Evolutionary conservation across 1,140 invertebrate species (phyloP).

Genomic region (Drosophila pallidifrons): DNA sequence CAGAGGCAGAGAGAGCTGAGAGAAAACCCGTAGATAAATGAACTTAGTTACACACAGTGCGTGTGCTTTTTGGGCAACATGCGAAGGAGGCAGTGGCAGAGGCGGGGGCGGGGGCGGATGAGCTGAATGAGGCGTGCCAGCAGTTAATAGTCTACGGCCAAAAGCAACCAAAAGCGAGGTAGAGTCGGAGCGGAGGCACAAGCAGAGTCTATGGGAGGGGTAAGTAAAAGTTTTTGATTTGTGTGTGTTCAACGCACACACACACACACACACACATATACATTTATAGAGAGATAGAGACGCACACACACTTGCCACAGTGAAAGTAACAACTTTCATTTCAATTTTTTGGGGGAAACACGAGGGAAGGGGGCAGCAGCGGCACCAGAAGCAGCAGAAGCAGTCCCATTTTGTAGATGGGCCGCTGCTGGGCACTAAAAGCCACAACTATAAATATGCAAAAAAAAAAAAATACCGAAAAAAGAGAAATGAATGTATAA

Average conservation of each 20-base stretch:
- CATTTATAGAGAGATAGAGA: slow-evolving; percentile 13
- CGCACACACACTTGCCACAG: slow-evolving; percentile 36
- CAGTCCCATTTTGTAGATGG: slow-evolving; percentile 16
- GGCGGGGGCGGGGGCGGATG: slow-evolving; percentile 3
- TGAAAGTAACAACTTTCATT: slow-evolving; percentile 79
- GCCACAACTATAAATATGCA: slow-evolving; percentile 57
- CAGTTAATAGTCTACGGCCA: slow-evolving; percentile 39
- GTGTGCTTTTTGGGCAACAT: slow-evolving; percentile 20
- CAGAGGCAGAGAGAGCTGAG: slow-evolving; percentile 6
- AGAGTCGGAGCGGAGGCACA: not conserved
- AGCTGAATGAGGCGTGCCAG: slow-evolving; percentile 33
- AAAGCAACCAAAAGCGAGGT: not conserved
- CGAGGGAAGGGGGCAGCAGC: not conserved
- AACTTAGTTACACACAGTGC: slow-evolving; percentile 49
- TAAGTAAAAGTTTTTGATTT: slow-evolving; percentile 80
- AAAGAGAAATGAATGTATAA: not conserved
- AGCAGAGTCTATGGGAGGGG: slow-evolving; percentile 4
- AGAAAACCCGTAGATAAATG: slow-evolving; percentile 62
- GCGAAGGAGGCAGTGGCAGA: not conserved
- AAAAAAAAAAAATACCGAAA: not conserved
- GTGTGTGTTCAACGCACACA: slow-evolving; percentile 60
- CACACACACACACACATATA: slow-evolving; percentile 10
- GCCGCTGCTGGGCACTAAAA: slow-evolving; percentile 42
- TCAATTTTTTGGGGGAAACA: slow-evolving; percentile 23
- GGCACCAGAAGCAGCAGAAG: not conserved